A percentile compares a stretch with the other conserved stretches of the same genome.
These are phyloP conservation scores for Bradypodion pumilum DNA, from an alignment of 2,797 vertebrate species.

Conservation along the genomic window DNA sequence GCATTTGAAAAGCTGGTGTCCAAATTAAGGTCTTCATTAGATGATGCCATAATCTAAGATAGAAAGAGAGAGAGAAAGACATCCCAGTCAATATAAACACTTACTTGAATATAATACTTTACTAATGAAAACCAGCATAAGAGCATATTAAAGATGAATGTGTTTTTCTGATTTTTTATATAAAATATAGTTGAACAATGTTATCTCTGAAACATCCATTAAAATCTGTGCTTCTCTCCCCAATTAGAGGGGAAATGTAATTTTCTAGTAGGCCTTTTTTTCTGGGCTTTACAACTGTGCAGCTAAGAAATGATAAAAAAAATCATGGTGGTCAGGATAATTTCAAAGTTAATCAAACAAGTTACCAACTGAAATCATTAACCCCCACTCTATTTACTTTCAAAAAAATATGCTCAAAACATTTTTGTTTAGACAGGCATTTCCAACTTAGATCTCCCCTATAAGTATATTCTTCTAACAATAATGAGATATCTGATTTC, in stretches of 20 bases:
- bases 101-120: background rate
- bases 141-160: background rate
- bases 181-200: background rate
- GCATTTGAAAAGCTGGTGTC: slow-evolving; percentile 28
- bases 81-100: background rate
- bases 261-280: background rate
- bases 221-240: background rate
- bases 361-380: too few species aligned
- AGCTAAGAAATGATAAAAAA: too few species aligned
- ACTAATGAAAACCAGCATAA: slow-evolving; percentile 13
- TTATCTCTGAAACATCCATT: background rate
- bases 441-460: too few species aligned
- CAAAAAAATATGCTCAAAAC: too few species aligned
- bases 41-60: slow-evolving; percentile 37
- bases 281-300: too few species aligned
- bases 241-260: background rate
- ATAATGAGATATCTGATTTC: too few species aligned
- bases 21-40: slow-evolving; percentile 39
- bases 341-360: background rate
- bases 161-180: background rate
- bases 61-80: background rate
- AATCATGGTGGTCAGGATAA: background rate
- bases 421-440: too few species aligned
- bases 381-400: too few species aligned
- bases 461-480: too few species aligned